Percentiles rank a stretch among this genome's conserved stretches.
These are phyloP conservation scores for Eristalis pertinax DNA, from an alignment of 2,888 invertebrate species.

Conservation along the genomic window DNA sequence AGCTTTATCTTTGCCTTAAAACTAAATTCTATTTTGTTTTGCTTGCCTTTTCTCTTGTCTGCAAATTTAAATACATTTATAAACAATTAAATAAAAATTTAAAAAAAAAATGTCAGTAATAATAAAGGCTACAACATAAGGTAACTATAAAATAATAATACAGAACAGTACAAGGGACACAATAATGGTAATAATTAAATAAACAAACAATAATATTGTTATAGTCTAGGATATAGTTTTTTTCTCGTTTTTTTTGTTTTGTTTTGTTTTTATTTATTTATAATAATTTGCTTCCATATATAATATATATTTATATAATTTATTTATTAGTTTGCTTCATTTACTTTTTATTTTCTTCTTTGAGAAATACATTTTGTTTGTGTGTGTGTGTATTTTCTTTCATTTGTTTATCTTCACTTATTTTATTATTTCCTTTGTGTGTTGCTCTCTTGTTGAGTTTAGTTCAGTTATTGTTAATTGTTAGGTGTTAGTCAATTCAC, in stretches of 20 bases:
- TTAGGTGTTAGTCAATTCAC: constrained; percentile 64
- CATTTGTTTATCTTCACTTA: constrained; percentile 25
- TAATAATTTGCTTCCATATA: constrained; percentile 64
- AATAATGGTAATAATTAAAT: constrained; percentile 40
- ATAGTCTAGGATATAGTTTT: constrained; percentile 70
- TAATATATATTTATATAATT: constrained; percentile 71
- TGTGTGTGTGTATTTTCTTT: constrained; percentile 13
- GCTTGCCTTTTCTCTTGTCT: constrained; percentile 21
- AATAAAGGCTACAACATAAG: constrained; percentile 42
- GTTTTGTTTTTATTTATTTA: constrained; percentile 26
- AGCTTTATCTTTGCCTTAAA: constrained; percentile 68
- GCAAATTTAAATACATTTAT: constrained; percentile 71
- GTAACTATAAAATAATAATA: constrained; percentile 71
- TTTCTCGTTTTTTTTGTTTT: neutral
- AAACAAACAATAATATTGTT: constrained; percentile 66
- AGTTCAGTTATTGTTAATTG: constrained; percentile 58
- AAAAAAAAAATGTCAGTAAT: constrained; percentile 7
- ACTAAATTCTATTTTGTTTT: constrained; percentile 57
- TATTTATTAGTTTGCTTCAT: constrained; percentile 65
- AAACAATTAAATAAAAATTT: constrained; percentile 68
- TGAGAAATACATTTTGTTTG: constrained; percentile 36
- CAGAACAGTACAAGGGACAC: constrained; percentile 64
- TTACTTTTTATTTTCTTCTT: constrained; percentile 58
- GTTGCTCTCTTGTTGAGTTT: constrained; percentile 33
- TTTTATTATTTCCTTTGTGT: constrained; percentile 40